phyloP scores from a whole-genome alignment of 2,113 vertebrate species.

The Cettia cetti region DNA sequence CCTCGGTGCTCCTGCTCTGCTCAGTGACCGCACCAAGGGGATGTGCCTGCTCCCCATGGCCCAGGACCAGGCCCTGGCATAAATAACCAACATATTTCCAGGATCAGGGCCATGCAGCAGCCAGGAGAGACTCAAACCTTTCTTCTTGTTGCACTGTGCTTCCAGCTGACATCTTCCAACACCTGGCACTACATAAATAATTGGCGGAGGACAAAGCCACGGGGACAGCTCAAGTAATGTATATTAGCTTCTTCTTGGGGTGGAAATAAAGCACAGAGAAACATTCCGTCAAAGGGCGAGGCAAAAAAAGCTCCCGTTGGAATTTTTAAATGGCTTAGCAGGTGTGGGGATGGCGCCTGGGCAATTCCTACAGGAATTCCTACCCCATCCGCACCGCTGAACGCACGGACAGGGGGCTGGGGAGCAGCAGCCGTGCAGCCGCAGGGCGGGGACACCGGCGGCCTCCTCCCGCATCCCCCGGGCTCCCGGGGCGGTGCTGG shows the following conservation, averaged over 20 bases:
- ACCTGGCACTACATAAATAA: background rate
- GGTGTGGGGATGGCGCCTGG: fast-evolving
- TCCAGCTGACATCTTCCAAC: background rate
- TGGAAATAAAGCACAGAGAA: background rate
- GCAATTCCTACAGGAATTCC: fast-evolving
- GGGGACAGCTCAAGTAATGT: background rate
- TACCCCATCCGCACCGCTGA: fast-evolving
- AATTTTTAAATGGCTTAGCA: fast-evolving
- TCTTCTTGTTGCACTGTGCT: background rate
- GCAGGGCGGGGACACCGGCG: no score
- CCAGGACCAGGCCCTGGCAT: background rate
- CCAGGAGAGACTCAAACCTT: background rate
- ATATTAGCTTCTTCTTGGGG: background rate
- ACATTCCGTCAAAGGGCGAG: fast-evolving
- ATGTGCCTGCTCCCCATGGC: fast-evolving
- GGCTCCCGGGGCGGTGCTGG: no score
- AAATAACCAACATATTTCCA: background rate
- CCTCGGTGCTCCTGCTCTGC: background rate
- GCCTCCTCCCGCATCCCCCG: no score
- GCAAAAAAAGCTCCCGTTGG: fast-evolving
- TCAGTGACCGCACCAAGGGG: background rate
- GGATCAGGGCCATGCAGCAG: background rate
- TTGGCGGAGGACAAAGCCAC: fast-evolving
- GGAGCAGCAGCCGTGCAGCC: no score
- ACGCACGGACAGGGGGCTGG: no score